phyloP scores from a whole-genome alignment of 2,888 invertebrate species.

The Sarcophaga rosellei region DNA sequence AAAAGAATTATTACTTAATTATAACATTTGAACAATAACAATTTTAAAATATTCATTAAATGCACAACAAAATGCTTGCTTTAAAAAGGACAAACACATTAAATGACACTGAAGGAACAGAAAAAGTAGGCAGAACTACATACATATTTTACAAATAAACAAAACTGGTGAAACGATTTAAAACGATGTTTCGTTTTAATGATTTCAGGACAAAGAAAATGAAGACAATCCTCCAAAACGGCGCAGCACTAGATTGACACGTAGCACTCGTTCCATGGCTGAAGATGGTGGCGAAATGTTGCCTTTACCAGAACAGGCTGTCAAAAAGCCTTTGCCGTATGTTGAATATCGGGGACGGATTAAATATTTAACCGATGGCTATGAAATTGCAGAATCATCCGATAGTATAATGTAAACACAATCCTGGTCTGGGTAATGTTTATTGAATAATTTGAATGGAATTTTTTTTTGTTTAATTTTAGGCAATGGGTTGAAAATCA shows the following conservation, averaged over 20 bases:
- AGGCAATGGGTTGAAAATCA: slow-evolving; percentile 79
- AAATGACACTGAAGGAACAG: neutral
- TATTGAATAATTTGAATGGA: too few species aligned
- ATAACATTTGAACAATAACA: too few species aligned
- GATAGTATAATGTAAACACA: slow-evolving; percentile 81
- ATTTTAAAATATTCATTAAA: neutral
- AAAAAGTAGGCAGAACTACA: neutral
- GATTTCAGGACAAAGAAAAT: slow-evolving; percentile 58
- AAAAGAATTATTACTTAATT: too few species aligned
- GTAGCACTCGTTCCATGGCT: slow-evolving; percentile 73
- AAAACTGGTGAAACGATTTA: neutral
- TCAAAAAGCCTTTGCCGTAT: slow-evolving; percentile 73
- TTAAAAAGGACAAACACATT: neutral
- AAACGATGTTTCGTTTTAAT: neutral
- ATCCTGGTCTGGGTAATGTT: neutral
- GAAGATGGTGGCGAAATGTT: slow-evolving; percentile 68
- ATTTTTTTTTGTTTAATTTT: neutral
- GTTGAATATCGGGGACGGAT: slow-evolving; percentile 77
- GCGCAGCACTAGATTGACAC: slow-evolving; percentile 74
- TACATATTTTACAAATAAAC: neutral
- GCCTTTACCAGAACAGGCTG: slow-evolving; percentile 71
- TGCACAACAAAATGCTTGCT: slow-evolving; percentile 13
- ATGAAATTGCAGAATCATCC: slow-evolving; percentile 82
- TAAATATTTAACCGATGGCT: slow-evolving; percentile 79
- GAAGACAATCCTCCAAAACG: slow-evolving; percentile 77